These are phyloP conservation scores for Drosophila borborema DNA, from an alignment of 2,888 invertebrate genomes.

Conservation along the genomic window DNA sequence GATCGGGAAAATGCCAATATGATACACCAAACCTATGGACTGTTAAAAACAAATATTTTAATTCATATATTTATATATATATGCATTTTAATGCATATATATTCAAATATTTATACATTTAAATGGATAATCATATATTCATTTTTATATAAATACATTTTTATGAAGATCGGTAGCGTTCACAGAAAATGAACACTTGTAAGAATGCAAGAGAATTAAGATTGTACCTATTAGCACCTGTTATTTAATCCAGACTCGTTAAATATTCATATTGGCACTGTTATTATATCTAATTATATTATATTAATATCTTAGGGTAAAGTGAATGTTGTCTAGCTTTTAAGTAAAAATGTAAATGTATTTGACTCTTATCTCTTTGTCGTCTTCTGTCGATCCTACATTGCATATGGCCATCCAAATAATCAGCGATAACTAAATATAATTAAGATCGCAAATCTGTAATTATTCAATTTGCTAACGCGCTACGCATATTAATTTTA, in stretches of 20 bases:
- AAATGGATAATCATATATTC: neutral
- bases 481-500: neutral
- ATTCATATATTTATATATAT: neutral
- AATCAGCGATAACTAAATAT: conserved; percentile 48
- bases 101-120: conserved; percentile 36
- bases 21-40: conserved; percentile 67
- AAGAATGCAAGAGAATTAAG: conserved; percentile 3
- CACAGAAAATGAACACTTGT: neutral
- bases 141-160: neutral
- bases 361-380: conserved; percentile 50
- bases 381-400: conserved; percentile 39
- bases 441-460: conserved; percentile 31
- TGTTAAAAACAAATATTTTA: conserved; percentile 43
- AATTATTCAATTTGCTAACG: neutral
- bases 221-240: conserved; percentile 49
- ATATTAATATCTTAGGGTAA: conserved; percentile 46
- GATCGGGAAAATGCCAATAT: conserved; percentile 37
- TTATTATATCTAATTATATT: conserved; percentile 40
- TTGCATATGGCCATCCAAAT: conserved; percentile 48
- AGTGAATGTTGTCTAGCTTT: conserved; percentile 74
- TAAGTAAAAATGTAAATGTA: conserved; percentile 64
- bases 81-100: conserved; percentile 17
- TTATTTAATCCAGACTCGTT: conserved; percentile 67
- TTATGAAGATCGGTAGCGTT: neutral
- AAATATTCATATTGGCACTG: conserved; percentile 64